A percentile compares a stretch with the other conserved stretches of the same genome.
Conservation (phyloP, 2,797 vertebrate genomes). For the Artibeus jamaicensis region DNA sequence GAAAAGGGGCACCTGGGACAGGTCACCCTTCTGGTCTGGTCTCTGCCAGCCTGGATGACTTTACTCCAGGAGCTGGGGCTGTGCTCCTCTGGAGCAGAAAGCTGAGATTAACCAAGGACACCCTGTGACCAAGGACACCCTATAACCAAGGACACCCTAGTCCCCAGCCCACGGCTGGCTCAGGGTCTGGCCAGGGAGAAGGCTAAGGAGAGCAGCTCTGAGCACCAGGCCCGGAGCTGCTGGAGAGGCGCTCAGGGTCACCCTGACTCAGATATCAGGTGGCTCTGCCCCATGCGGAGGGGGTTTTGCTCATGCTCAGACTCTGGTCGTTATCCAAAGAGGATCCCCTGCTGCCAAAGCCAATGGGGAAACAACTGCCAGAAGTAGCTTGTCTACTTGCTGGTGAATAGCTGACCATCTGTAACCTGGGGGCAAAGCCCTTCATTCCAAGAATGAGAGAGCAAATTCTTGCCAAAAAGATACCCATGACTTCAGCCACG, state of each 20-base stretch:
- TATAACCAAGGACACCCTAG: background rate
- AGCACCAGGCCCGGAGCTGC: background rate
- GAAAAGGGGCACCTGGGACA: background rate
- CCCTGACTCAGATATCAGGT: background rate
- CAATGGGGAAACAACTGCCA: background rate
- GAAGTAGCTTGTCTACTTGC: background rate
- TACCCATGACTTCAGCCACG: background rate
- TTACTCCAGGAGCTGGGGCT: background rate
- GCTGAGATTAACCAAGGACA: background rate
- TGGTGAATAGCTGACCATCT: background rate
- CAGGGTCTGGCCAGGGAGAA: background rate
- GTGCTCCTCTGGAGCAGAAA: background rate
- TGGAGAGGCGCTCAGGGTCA: background rate
- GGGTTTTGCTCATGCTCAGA: background rate
- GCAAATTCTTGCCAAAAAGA: background rate
- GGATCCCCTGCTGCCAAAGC: background rate
- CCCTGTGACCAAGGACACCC: background rate
- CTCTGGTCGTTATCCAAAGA: background rate
- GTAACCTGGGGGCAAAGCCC: background rate
- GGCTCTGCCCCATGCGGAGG: background rate
- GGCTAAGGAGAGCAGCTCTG: background rate
- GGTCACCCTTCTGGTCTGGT: background rate
- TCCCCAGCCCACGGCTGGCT: background rate
- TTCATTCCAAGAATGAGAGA: background rate
- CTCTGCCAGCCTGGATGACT: background rate